Evolutionary conservation across 2,113 vertebrate genomes (phyloP).

Genomic region (Triplophysa rosa): DNA sequence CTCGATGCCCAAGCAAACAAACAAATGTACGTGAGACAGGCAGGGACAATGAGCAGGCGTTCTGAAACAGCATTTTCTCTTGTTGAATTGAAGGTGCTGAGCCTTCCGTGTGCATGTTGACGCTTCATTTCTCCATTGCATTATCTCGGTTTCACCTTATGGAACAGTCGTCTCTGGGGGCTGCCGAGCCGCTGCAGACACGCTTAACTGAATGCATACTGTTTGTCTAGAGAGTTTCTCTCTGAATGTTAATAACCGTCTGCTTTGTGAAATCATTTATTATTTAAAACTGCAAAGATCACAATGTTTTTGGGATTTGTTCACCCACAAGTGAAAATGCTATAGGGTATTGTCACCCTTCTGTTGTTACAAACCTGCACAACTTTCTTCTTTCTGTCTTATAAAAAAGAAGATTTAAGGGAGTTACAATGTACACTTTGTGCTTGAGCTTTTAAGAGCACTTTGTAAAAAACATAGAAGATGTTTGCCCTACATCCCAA

Average conservation of each 20-base stretch:
- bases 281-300: constrained; percentile 1
- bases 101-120: constrained; percentile 70
- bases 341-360: no score
- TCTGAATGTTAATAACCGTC: constrained; percentile 40
- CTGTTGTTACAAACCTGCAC: no score
- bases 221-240: constrained; percentile 16
- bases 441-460: no score
- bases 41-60: constrained; percentile 45
- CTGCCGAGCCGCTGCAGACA: constrained; percentile 39
- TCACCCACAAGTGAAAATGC: no score
- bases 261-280: constrained; percentile 36
- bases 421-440: no score
- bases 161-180: constrained; percentile 57
- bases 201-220: not conserved
- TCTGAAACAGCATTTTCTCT: constrained; percentile 69
- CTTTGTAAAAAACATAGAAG: no score
- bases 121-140: constrained; percentile 69
- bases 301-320: not conserved
- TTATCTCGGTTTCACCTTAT: constrained; percentile 67
- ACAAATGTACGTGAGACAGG: not conserved
- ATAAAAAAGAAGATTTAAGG: no score
- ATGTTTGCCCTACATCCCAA: no score
- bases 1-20: constrained; percentile 52
- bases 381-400: no score
- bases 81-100: constrained; percentile 63